Conservation (phyloP, 2,888 invertebrate genomes). For the Liodrosophila aerea region DNA sequence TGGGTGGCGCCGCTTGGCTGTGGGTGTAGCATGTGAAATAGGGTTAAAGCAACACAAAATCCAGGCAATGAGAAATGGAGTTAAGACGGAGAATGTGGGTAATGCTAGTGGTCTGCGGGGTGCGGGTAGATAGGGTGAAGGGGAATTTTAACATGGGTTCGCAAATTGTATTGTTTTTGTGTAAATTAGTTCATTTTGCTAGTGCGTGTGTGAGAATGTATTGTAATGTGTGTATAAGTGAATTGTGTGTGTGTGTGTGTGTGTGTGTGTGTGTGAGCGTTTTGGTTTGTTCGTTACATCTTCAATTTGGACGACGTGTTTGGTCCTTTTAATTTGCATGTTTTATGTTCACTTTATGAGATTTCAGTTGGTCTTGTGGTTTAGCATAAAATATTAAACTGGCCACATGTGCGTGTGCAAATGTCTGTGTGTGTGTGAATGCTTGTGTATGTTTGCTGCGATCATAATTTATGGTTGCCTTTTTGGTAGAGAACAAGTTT, state of each 20-base stretch:
- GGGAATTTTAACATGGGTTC: slow-evolving; percentile 61
- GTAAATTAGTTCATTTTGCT: slow-evolving; percentile 71
- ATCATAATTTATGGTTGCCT: slow-evolving; percentile 67
- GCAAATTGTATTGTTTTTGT: slow-evolving; percentile 76
- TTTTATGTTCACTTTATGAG: slow-evolving; percentile 79
- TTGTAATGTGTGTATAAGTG: neutral
- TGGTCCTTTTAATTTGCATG: slow-evolving; percentile 78
- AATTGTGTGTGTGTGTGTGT: slow-evolving; percentile 7
- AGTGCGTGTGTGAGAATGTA: slow-evolving; percentile 8
- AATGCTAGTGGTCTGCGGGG: neutral
- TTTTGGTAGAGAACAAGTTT: slow-evolving; percentile 47
- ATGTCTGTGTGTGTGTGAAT: slow-evolving; percentile 6
- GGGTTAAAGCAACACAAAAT: slow-evolving; percentile 58
- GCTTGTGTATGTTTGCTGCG: slow-evolving; percentile 51
- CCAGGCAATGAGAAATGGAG: slow-evolving; percentile 32
- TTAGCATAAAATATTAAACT: slow-evolving; percentile 75
- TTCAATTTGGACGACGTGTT: slow-evolving; percentile 68
- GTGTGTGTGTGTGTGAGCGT: slow-evolving; percentile 28
- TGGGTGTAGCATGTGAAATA: slow-evolving; percentile 50
- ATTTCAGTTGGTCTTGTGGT: slow-evolving; percentile 71
- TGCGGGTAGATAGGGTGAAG: neutral
- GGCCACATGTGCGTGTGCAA: slow-evolving; percentile 51
- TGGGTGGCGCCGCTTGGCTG: slow-evolving; percentile 72
- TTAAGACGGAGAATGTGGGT: slow-evolving; percentile 4
- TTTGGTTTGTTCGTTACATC: slow-evolving; percentile 27